Conservation (phyloP, 2,797 vertebrate species). For the Forpus xanthops region DNA sequence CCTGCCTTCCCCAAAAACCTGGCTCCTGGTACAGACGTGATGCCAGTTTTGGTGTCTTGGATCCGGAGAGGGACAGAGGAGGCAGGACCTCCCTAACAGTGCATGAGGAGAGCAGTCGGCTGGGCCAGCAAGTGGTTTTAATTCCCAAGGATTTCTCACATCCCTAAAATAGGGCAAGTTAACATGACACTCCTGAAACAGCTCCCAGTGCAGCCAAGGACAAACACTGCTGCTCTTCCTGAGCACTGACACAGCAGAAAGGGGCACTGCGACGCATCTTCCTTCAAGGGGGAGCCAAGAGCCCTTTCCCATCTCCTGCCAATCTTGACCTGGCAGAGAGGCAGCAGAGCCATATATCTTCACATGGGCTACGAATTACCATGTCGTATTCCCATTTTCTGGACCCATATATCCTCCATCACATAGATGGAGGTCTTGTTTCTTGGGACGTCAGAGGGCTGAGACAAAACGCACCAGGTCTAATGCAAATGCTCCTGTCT, state of each 20-base stretch:
- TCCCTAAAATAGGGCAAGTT: slow-evolving; percentile 43
- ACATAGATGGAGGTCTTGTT: not conserved
- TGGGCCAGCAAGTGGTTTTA: not conserved
- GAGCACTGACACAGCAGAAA: not conserved
- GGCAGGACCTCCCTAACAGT: not conserved
- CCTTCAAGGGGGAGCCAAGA: not conserved
- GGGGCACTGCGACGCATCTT: not conserved
- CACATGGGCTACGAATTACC: rapidly evolving
- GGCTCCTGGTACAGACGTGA: not conserved
- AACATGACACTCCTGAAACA: not conserved
- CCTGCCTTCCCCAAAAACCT: not conserved
- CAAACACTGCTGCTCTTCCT: not conserved
- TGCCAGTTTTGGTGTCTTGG: not conserved
- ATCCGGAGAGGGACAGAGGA: not conserved
- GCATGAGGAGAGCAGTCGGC: not conserved
- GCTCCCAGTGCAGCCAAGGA: not conserved
- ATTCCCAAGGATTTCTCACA: slow-evolving; percentile 32
- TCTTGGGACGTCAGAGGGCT: not conserved
- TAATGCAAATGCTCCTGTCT: not conserved
- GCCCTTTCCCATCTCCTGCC: not conserved
- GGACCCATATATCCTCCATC: not conserved
- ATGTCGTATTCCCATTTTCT: not conserved
- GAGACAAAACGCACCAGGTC: not conserved
- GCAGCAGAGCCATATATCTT: not conserved
- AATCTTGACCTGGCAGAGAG: not conserved